Base-by-base conservation (phyloP, 2,113 vertebrate species). In the Megalops atlanticus region DNA sequence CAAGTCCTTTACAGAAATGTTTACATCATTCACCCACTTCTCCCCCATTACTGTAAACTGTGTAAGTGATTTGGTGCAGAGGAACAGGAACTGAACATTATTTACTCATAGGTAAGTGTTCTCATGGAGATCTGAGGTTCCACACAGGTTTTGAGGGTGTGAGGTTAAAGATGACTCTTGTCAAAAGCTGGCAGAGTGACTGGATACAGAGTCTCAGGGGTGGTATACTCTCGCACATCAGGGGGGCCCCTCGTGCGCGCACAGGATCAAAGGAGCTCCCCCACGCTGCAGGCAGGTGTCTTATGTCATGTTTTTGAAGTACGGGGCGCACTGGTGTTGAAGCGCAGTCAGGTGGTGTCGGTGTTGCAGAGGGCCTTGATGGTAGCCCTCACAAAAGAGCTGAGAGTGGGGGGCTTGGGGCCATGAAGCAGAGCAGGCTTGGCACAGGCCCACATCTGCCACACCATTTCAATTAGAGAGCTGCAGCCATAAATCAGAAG, bases 1-100 rank as follows among this genome's bases (percentile, higher is more conserved):
- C 85, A 73, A 87, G 89, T 85, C 78, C 84, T 88, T 91, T 86
- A 84, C 83, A 83, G 86, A 87, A 90, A 88, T 89, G 80, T 92
- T 90, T 86, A 89, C 85, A 91, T 91, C 84, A 89, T 86, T 88
- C 81, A 83, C 86, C 86, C 85, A 71, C 81, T 83, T 85, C 87
- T 85, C 83, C n/a, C 80, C 86, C 83, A 81, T 86, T 87, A 87
- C 85, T 75, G 80, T 77, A 77, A 88, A 80, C 79, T 72, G 73
- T n/a, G 78, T 72, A 80, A 88, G 80, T 31, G 40, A 11, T 27
- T 24, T n/a, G n/a, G 43, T 3, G 31, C 4, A 15, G 33, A 36
- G 45, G 33, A 33, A n/a, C 10, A 31, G 73, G 21, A 10, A 3
- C 27, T 14, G 16, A 78, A 69, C 38, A 45, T 36, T 0, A 39